Base-by-base conservation (phyloP, 2,888 invertebrate species). In the Chaitophorus viminalis region DNA sequence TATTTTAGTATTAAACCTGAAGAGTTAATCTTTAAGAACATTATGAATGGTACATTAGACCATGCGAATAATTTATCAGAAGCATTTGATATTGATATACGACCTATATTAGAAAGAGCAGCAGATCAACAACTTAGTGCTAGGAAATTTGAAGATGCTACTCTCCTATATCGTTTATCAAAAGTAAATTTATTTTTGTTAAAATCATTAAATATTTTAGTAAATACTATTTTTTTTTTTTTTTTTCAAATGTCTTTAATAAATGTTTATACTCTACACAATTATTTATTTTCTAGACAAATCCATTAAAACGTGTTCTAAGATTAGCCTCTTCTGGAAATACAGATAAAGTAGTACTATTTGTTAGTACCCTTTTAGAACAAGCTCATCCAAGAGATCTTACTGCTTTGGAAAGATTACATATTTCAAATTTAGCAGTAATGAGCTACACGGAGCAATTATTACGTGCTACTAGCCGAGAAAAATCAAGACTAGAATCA, bases 81-180 rank as follows among this genome's bases (percentile, higher is more conserved):
- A 65, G 74, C 74, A 18, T 87, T 87, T 74, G 81, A 87, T 74
- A 54, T 87, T 52, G 87, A 87, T 74, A 81, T 87, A 60, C 36
- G 60, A 65, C 87, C 87, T 60, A 87, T 87, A 60, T 81, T 87
- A 18, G 87, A 87, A 87, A 81, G 17, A 87, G 95, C 96, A 54
- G 97, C 97, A 0, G 97, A 97, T 91, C 93, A 95, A 91, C 93
- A 96, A 90, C 92, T 98, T 90, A 93, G 95, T 6, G 94, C 95
- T 89, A 94, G 95, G 25, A 94, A 95, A 90, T 94, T 95, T 89
- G 93, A 95, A 82, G 95, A 95, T 89, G 97, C 97, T 0, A 93
- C 95, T 89, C 93, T 95, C 89, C 93, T 97, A 33, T 98, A 96
- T 91, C 95, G 95, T 90, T 93, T 97, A 88, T 95, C 96, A 0